Evolutionary conservation across 2,888 invertebrate species (phyloP).

Genomic region (Nomada lathburiana): DNA sequence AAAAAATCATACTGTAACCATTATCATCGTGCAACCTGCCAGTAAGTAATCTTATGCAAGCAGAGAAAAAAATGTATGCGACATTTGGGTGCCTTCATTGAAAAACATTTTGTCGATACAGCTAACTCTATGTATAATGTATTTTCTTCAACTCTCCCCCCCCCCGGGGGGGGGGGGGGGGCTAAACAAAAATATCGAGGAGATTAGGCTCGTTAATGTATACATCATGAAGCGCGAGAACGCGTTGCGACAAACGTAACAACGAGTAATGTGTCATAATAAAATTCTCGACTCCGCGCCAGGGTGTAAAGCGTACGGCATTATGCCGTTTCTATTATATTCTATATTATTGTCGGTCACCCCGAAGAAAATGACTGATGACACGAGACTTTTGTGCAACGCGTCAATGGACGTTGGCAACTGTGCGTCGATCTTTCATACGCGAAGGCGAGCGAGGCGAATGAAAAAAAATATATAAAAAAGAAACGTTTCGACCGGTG

Average conservation of each 20-base stretch:
- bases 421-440: conserved; percentile 75
- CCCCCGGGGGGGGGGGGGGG: background rate
- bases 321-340: conserved; percentile 79
- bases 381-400: conserved; percentile 73
- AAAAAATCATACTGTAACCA: background rate
- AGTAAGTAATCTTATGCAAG: background rate
- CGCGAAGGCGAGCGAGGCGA: conserved; percentile 59
- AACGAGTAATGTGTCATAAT: conserved; percentile 82
- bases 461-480: conserved; percentile 2
- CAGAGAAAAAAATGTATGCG: background rate
- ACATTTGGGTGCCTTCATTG: conserved; percentile 7
- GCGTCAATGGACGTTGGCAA: conserved; percentile 70
- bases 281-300: conserved; percentile 81
- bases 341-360: conserved; percentile 76
- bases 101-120: background rate
- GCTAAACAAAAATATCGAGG: background rate
- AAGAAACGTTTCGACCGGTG: conserved; percentile 35
- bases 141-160: conserved; percentile 6
- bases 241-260: conserved; percentile 69
- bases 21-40: background rate
- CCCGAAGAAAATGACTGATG: conserved; percentile 80
- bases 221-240: conserved; percentile 43
- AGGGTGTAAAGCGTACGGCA: conserved; percentile 63
- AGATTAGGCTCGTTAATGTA: conserved; percentile 51
- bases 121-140: conserved; percentile 34